Evolutionary conservation across 2,113 vertebrate genomes (phyloP), one percentile per base, ranked within the genome.

Genomic region (Oryzias curvinotus): DNA sequence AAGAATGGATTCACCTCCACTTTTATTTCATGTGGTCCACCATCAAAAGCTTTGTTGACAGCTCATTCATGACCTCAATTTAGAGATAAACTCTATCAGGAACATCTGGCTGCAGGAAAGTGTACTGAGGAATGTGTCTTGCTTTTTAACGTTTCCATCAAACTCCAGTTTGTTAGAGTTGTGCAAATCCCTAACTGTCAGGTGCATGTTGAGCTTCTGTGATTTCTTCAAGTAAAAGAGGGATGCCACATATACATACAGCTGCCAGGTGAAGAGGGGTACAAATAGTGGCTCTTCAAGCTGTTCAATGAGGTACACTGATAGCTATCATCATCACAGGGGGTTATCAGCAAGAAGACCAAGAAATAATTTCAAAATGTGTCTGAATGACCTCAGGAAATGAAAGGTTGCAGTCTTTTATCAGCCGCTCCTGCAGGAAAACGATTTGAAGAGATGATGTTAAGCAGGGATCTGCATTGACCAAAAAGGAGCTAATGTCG

Each of bases 231-330:
- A 83, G 85, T 78, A 79, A 62, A n/a, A 59, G 59, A 77, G 81
- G 86, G 86, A 87, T 75, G 65, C 75, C 77, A 74, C 78, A 85
- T 90, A 88, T 89, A 87, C 87, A 90, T 90, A 85, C 84, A 89
- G 89, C 89, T 90, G 87, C 75, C 84, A 87, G 85, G 81, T 87
- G 87, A 82, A 86, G 86, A 72, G 77, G 71, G 70, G 42, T 65
- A 68, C 53, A 83, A 85, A 88, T 84, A 53, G 76, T 81, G 60
- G 70, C 78, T 77, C 82, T 85, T 74, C 75, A 81, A 83, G 81
- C 75, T 84, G 73, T 79, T 84, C 75, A 84, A 75, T 82, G 78
- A 86, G 83, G 85, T 74, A 71, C 75, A 77, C 63, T 84, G 80
- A 88, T 87, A 87, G 83, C 82, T 84, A 86, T 85, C 75, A 80